Conservation (phyloP, 2,113 vertebrate species). For the Neolamprologus devosi region DNA sequence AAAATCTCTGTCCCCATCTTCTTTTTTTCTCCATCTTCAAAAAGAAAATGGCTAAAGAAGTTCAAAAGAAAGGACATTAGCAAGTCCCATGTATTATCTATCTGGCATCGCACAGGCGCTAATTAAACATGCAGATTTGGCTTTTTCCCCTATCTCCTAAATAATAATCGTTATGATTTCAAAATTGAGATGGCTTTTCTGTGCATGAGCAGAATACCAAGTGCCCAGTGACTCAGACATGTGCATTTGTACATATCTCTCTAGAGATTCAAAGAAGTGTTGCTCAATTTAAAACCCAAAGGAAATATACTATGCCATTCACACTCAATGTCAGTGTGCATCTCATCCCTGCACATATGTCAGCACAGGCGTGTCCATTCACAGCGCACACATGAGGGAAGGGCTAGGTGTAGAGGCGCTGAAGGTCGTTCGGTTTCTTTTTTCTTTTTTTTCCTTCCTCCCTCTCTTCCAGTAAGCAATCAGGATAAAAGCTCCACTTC, state of each 20-base stretch:
- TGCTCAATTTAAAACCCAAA: neutral
- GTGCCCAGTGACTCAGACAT: constrained; percentile 8
- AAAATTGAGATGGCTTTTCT: constrained; percentile 52
- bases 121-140: constrained; percentile 72
- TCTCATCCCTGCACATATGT: neutral
- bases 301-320: neutral
- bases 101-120: constrained; percentile 55
- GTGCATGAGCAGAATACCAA: constrained; percentile 57
- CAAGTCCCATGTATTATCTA: constrained; percentile 61
- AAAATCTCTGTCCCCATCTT: constrained; percentile 36
- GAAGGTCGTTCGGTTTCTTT: constrained; percentile 70
- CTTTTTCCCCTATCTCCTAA: constrained; percentile 56
- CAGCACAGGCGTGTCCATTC: neutral
- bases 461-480: constrained; percentile 79
- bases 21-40: constrained; percentile 49
- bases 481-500: constrained; percentile 78
- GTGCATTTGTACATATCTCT: neutral
- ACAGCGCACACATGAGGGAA: constrained; percentile 13
- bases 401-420: constrained; percentile 44
- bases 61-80: constrained; percentile 66
- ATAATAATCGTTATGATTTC: constrained; percentile 63
- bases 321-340: neutral
- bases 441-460: neutral
- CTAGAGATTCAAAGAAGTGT: neutral
- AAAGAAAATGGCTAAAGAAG: constrained; percentile 45